A percentile compares a stretch with the other conserved stretches of the same genome.
Evolutionary conservation across 2,888 invertebrate species (phyloP).

Genomic region (Archaeoteleia sp.): DNA sequence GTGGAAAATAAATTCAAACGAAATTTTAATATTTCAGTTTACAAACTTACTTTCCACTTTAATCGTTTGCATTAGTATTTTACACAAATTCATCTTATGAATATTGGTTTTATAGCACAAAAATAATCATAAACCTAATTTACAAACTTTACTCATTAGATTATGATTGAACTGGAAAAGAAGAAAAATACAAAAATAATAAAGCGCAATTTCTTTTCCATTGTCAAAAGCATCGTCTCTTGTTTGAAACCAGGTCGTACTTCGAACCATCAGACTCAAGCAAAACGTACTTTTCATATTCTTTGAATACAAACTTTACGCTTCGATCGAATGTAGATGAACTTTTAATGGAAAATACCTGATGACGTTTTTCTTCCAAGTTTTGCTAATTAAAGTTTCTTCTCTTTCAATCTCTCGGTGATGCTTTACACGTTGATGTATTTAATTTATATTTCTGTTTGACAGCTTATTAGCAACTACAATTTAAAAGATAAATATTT

Average conservation of each 20-base stretch:
- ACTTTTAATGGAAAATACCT: constrained; percentile 22
- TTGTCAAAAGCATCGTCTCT: constrained; percentile 3
- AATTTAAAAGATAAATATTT: too few species aligned
- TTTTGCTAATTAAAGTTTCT: constrained; percentile 9
- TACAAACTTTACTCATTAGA: not conserved
- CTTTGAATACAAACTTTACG: constrained; percentile 11
- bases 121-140: too few species aligned
- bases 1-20: too few species aligned
- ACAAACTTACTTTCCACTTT: too few species aligned
- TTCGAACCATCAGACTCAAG: constrained; percentile 9
- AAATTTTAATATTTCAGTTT: too few species aligned
- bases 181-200: constrained; percentile 2
- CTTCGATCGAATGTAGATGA: constrained; percentile 18
- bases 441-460: not conserved
- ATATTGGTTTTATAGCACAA: too few species aligned
- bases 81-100: not conserved
- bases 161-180: not conserved
- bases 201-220: constrained; percentile 4
- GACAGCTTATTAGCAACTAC: not conserved
- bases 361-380: constrained; percentile 9
- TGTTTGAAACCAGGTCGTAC: constrained; percentile 6
- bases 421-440: not conserved
- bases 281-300: constrained; percentile 15
- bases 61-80: not conserved
- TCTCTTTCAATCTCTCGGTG: constrained; percentile 9